Evolutionary conservation across 2,888 invertebrate species (phyloP), one percentile per base, ranked within the genome.

Genomic region (Rotaria macrura): DNA sequence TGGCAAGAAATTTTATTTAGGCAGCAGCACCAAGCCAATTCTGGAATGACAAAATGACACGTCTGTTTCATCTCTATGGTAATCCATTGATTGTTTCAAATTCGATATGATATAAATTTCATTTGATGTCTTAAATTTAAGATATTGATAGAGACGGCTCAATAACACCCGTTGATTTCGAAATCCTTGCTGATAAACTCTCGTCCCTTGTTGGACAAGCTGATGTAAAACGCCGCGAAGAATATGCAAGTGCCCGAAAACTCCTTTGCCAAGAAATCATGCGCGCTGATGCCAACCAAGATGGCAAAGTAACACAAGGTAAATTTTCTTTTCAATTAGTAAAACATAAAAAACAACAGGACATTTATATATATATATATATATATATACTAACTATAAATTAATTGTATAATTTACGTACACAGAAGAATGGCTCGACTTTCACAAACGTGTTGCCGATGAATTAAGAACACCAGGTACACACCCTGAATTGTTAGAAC

Each of bases 101-200:
- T 65, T 65, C 10, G 7, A 14, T 65, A 12, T 12, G 23, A 25
- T 43, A 40, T 9, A 4, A 14, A 43, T 5, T 25, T 12, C 43
- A 10, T 23, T 43, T 43, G 7, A 2, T 43, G 9, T 23, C 4
- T 43, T 25, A 1, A 5, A 23, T 74, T 38, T 74, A 40, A 79
- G 79, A 79, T 79, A n/a, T 43, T 79, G 79, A 79, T 43, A n/a
- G 9, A 79, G 79, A 79, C 14, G 79, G 79, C 23, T n/a, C 43
- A 12, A 79, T 79, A 23, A 79, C 79, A 20, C 79, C 79, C 25
- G 43, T 34, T 43, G 79, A 79, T 79, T 79, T 79, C 6, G 79
- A 79, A 79, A 79, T 79, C n/a, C 79, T 79, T n/a, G 79, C 79
- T 40, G 43, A 43, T 43, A 79, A 79, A 79, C 43, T 79, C n/a